Base-by-base conservation (phyloP, 2,113 vertebrate genomes). In the Megaceryle torquata region DNA sequence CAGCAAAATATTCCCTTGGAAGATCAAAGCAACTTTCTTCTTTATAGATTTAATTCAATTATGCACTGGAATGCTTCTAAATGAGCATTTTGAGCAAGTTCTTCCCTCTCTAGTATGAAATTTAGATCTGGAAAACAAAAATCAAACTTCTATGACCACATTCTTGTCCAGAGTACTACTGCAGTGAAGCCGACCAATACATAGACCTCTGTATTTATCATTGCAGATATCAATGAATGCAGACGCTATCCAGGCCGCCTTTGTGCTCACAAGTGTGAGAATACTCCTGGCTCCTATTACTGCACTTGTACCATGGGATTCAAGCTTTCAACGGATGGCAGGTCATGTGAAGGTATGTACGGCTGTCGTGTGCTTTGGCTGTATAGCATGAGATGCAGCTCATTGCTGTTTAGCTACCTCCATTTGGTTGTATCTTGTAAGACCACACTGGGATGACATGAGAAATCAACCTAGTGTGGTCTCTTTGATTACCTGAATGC, bases 261-360 rank as follows among this genome's bases (percentile, higher is more conserved):
- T 33, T 99, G 99, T 59, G 98, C 98, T 68, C 99, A 99, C 95
- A 99, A 99, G 96, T 99, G 99, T 77, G 99, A 99, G 77, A 99
- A 99, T 91, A 98, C 97, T 5, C 98, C 97, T 7, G 99, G 99
- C 17, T 99, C 99, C 74, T 99, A 99, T 95, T 97, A 98, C 86
- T 99, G 99, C 93, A 99, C 98, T 88, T 99, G 99, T 89, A 98
- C 99, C 29, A 94, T 96, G 39, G 99, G 99, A 91, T 99, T 99
- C 98, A 98, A 98, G 68, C 98, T 99, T 44, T 97, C 98, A 1
- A 9, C 41, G 29, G 99, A 99, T 2, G 97, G 98, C 54, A 98
- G 99, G 72, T 99, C 98, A 7, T 99, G 99, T 85, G 98, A 99
- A 72, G 99, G 99, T 99, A 97, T 19, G 99, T 99, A 97, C 18